Percentiles rank a stretch among this genome's conserved stretches.
Evolutionary conservation across 2,797 vertebrate genomes (phyloP).

Genomic region (Melopsittacus undulatus): DNA sequence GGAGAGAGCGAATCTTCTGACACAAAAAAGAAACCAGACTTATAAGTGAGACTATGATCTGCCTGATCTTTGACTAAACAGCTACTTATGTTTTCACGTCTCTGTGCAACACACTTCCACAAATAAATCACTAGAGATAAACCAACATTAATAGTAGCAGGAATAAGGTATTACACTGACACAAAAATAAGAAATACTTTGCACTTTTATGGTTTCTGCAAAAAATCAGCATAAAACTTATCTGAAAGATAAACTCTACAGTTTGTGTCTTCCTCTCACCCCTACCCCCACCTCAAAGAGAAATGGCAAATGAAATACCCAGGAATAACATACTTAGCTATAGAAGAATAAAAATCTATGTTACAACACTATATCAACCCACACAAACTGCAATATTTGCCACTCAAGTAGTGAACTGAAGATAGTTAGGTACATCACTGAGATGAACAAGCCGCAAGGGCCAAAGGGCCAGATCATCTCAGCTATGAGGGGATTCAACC

Average conservation of each 20-base stretch:
- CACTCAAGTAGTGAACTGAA: background rate
- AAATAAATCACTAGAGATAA: background rate
- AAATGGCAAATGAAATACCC: background rate
- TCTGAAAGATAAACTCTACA: background rate
- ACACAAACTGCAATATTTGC: background rate
- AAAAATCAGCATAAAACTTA: background rate
- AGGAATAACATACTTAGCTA: background rate
- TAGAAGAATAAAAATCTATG: background rate
- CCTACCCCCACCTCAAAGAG: background rate
- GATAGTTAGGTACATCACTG: background rate
- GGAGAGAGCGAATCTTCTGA: background rate
- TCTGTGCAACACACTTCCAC: background rate
- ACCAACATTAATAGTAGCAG: background rate
- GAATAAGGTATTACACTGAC: background rate
- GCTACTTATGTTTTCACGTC: background rate
- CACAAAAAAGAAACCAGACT: background rate
- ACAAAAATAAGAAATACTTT: background rate
- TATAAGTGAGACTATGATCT: background rate
- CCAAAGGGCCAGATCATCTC: background rate
- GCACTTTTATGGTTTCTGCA: background rate
- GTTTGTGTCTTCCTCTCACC: background rate
- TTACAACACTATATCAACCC: background rate
- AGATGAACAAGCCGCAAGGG: background rate
- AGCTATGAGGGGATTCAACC: fast-evolving
- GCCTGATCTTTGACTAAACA: background rate